Base-by-base conservation (phyloP, 2,888 invertebrate species). In the Mactromeris polynyma region DNA sequence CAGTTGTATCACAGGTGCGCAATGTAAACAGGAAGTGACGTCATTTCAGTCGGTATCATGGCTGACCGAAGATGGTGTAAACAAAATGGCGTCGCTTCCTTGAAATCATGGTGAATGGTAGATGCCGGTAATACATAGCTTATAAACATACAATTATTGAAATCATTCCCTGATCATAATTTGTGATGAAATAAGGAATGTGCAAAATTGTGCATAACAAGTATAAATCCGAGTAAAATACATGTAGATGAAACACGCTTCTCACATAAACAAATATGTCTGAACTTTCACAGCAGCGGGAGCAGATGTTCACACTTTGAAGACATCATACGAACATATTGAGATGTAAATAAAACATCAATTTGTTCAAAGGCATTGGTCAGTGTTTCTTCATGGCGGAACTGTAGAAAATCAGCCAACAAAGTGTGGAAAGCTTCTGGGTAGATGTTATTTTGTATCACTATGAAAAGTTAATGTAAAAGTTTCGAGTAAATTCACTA, bases 21-120 rank as follows among this genome's bases (percentile, higher is more conserved):
- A 87, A 78, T 33, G 46, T 58, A 84, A 51, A 81, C 69, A 85
- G 90, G 88, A 89, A 92, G 83, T 92, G 88, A 90, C 90, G 91
- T 86, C 90, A 93, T 90, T 73, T 89, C 85, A 80, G 64, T 81
- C 92, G 92, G 92, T 90, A 93, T 93, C 93, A 93, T 93, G 93
- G 93, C 93, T 89, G 88, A 93, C 93, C 93, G 91, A 81, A 88
- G 90, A 54, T 91, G 90, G 79, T 33, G 73, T 73, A 82, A 73
- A 54, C 26, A 83, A 85, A 90, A 91, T 91, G 89, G 85, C 90
- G 89, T 91, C 90, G 90, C 85, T 90, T 90, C 89, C 90, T 84
- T 84, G 77, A 89, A 87, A 88, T 88, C 90, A 93, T 90, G 93
- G 87, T 89, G 89, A 93, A 88, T 78, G 88, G 90, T 88, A 90